Percentiles rank a stretch among this genome's conserved stretches.
These are phyloP conservation scores for Percopsis transmontana DNA, from an alignment of 2,113 vertebrate genomes.

Conservation along the genomic window DNA sequence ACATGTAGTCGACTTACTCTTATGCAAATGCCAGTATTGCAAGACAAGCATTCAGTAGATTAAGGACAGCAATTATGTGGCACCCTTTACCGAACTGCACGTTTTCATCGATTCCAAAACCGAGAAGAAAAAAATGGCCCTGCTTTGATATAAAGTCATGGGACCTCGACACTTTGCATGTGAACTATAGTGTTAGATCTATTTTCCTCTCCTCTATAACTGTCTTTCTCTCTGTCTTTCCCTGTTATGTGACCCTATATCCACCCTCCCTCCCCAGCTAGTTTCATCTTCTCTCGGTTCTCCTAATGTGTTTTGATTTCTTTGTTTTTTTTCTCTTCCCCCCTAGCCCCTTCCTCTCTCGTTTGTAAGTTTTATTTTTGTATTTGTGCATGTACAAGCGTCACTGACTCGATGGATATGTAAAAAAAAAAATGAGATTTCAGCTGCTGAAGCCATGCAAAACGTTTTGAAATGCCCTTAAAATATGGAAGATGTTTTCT, in stretches of 20 bases:
- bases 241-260: conserved; percentile 70
- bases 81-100: conserved; percentile 84
- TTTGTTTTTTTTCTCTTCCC: conserved; percentile 67
- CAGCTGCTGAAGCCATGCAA: conserved; percentile 99
- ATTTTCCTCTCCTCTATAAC: conserved; percentile 81
- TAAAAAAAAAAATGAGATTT: conserved; percentile 87
- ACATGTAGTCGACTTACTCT: conserved; percentile 81
- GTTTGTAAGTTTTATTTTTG: conserved; percentile 99
- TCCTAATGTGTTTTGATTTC: conserved; percentile 69
- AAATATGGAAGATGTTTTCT: conserved; percentile 99
- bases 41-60: conserved; percentile 82
- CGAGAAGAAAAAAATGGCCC: conserved; percentile 75
- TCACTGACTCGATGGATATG: conserved; percentile 99
- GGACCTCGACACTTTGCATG: conserved; percentile 99
- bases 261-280: conserved; percentile 41
- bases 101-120: conserved; percentile 83
- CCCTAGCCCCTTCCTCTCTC: conserved; percentile 29
- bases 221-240: conserved; percentile 78
- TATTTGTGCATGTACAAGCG: conserved; percentile 99
- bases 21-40: conserved; percentile 86
- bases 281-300: conserved; percentile 69
- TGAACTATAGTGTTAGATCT: conserved; percentile 96
- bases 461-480: conserved; percentile 99
- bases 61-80: conserved; percentile 82
- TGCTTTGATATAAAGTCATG: conserved; percentile 81